phyloP scores from a whole-genome alignment of 2,888 invertebrate species.

The Adineta ricciae region DNA sequence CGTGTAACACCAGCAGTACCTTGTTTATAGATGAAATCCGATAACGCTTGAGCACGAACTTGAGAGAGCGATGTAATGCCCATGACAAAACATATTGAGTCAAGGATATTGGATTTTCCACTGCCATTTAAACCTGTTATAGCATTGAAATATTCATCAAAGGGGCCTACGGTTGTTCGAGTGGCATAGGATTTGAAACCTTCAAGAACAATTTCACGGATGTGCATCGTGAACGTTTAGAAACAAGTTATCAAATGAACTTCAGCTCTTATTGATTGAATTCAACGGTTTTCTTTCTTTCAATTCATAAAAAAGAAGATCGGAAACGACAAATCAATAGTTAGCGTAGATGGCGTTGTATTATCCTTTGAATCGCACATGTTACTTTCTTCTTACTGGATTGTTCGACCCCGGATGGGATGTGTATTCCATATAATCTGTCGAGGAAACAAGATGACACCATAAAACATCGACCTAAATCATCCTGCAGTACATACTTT shows the following conservation, averaged over 20 bases:
- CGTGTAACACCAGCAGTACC: conserved; percentile 90
- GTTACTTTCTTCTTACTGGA: no score
- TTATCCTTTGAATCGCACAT: neutral
- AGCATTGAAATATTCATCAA: conserved; percentile 88
- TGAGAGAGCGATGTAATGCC: conserved; percentile 83
- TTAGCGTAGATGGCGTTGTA: neutral
- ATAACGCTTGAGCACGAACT: conserved; percentile 74
- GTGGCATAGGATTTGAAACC: conserved; percentile 97
- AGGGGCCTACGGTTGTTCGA: conserved; percentile 76
- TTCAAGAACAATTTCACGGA: conserved; percentile 80
- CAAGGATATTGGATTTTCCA: conserved; percentile 92
- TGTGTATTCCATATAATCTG: no score
- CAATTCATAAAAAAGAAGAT: neutral
- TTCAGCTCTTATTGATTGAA: neutral
- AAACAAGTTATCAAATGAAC: neutral
- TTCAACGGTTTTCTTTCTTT: neutral
- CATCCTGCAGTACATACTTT: no score
- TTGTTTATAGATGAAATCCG: conserved; percentile 91
- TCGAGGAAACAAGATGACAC: no score
- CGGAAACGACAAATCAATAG: neutral
- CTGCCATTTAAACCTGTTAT: conserved; percentile 95
- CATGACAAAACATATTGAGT: conserved; percentile 90
- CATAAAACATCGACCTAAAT: no score
- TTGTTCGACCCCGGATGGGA: no score
- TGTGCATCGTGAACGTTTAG: conserved; percentile 60